A percentile compares a stretch with the other conserved stretches of the same genome.
Evolutionary conservation across 2,797 vertebrate species (phyloP).

Genomic region (Anguilla marmorata): DNA sequence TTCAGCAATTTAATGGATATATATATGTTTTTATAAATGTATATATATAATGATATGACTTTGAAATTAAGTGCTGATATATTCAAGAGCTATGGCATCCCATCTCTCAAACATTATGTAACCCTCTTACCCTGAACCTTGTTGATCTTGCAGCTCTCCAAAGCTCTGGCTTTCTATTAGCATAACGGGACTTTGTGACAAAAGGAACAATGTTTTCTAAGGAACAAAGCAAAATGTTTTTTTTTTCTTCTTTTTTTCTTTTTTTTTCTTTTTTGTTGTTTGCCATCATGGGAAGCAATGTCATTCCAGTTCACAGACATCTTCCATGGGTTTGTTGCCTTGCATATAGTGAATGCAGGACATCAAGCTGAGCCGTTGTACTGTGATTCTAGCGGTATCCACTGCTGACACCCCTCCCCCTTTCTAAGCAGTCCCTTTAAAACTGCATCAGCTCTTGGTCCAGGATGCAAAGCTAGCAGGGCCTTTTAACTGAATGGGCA

Average conservation of each 20-base stretch:
- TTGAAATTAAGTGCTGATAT: background rate
- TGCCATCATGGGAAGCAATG: background rate
- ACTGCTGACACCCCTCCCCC: background rate
- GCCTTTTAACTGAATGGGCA: background rate
- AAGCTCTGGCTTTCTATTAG: slow-evolving; percentile 30
- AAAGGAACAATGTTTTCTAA: background rate
- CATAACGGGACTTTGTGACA: background rate
- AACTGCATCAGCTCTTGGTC: background rate
- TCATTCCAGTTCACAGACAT: background rate
- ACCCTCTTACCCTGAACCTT: background rate
- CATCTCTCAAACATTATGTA: background rate
- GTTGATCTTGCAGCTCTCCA: background rate
- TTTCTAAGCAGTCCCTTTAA: background rate
- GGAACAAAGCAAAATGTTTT: background rate
- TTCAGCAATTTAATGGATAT: slow-evolving; percentile 11
- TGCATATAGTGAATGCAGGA: background rate
- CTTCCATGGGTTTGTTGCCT: background rate
- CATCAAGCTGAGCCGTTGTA: background rate
- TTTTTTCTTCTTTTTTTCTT: background rate
- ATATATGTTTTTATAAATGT: background rate
- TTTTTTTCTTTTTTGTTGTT: background rate
- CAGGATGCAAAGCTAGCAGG: background rate
- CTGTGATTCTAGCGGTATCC: background rate
- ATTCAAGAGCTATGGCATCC: background rate
- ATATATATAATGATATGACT: background rate